Base-by-base conservation (phyloP, 2,888 invertebrate species). In the Ischnura elegans region DNA sequence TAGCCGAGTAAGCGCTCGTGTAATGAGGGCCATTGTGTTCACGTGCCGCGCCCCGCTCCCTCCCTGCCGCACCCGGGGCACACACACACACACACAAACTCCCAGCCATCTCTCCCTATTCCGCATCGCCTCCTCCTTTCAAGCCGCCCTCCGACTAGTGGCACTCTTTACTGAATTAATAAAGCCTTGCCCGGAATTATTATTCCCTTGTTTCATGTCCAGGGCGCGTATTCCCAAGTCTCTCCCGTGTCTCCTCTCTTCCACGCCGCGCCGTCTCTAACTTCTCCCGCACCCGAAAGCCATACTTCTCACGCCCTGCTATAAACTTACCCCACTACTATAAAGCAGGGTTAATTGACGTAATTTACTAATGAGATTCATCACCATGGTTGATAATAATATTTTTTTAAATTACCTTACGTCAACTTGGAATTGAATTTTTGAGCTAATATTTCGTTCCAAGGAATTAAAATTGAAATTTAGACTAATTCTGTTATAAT, bases 161-260 rank as follows among this genome's bases (percentile, higher is more conserved):
- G 61, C 90, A 43, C 86, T 86, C 86, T 43, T n/a, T n/a, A 13
- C 61, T 90, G 90, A 90, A 90, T 90, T 90, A 90, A 90, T 90
- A 90, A 90, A 90, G 90, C 90, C 90, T 66, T 90, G 43, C 90
- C 45, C 90, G 90, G 90, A 90, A 90, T 90, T 90, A 90, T 90
- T 90, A 66, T 90, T 90, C 90, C 61, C 66, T 42, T 90, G 90
- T 90, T 90, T 90, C 90, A 66, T 90, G 90, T 90, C 90, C 90
- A 90, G 61, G 61, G 61, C 90, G 90, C 66, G n/a, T 90, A 90
- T 90, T n/a, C 61, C 66, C 90, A 42, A n/a, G 6, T 90, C 90
- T 87, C n/a, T n/a, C n/a, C 87, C 51, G 21, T 51, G 51, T 36
- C 51, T 87, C 51, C 61, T 10, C 76, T 76, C 36, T 10, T 36